Conservation (phyloP, 2,888 invertebrate genomes). For the Spodoptera picta region DNA sequence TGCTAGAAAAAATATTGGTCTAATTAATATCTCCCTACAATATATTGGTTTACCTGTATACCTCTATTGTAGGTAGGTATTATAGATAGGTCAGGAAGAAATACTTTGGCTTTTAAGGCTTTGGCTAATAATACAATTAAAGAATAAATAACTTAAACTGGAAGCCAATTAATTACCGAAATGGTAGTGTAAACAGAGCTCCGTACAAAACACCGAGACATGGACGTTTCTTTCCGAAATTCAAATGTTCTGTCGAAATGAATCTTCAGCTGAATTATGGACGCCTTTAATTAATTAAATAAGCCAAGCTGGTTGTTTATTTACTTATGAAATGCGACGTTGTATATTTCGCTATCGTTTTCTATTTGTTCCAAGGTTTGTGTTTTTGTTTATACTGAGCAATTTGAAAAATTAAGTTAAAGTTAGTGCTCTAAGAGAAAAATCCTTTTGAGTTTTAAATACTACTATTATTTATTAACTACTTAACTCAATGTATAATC, state of each 20-base stretch:
- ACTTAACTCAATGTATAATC: no score
- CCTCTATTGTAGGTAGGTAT: no score
- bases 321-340: neutral
- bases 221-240: conserved; percentile 40
- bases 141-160: conserved; percentile 49
- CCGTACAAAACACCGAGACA: conserved; percentile 20
- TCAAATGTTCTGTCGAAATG: conserved; percentile 29
- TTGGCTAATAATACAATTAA: conserved; percentile 46
- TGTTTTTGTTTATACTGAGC: neutral
- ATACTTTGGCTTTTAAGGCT: conserved; percentile 3
- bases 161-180: conserved; percentile 52
- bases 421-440: neutral
- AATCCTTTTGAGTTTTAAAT: neutral
- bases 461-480: no score
- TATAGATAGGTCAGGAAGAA: conserved; percentile 11
- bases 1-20: no score
- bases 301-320: conserved; percentile 9
- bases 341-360: conserved; percentile 4
- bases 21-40: no score
- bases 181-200: conserved; percentile 44
- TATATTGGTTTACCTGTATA: no score
- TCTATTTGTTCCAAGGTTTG: neutral
- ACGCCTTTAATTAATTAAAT: conserved; percentile 37
- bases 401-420: neutral
- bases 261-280: conserved; percentile 38